These are phyloP conservation scores for Galeruca laticollis DNA, from an alignment of 2,888 invertebrate species.

Conservation along the genomic window DNA sequence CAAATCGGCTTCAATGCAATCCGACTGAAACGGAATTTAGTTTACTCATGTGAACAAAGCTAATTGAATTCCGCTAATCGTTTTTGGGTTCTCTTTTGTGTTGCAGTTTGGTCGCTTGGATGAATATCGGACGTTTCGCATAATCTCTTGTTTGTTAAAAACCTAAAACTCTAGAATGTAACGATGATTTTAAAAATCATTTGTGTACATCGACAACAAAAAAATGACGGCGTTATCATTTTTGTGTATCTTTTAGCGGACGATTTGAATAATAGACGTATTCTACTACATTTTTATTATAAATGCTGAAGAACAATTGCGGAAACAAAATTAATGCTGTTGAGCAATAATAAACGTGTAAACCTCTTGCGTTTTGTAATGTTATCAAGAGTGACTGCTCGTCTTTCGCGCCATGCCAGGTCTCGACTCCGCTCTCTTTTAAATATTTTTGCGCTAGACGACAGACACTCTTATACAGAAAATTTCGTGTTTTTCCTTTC, in stretches of 20 bases:
- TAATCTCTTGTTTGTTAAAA: conserved; percentile 9
- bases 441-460: no score
- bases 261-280: not conserved
- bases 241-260: not conserved
- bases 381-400: no score
- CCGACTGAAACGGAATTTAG: conserved; percentile 19
- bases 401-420: no score
- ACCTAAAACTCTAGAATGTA: not conserved
- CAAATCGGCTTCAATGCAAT: conserved; percentile 36
- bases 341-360: no score
- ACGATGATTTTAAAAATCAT: not conserved
- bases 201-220: not conserved
- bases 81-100: conserved; percentile 14
- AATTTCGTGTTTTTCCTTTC: no score
- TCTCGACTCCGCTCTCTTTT: no score
- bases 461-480: no score
- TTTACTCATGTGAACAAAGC: conserved; percentile 30
- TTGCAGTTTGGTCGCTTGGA: conserved; percentile 7
- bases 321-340: no score
- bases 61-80: conserved; percentile 26
- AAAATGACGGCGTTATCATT: not conserved
- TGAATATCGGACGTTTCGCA: conserved; percentile 12
- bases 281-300: no score
- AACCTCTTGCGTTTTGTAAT: no score
- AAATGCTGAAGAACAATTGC: no score